Percentiles rank a stretch among this genome's conserved stretches.
These are phyloP conservation scores for Tetrao urogallus DNA, from an alignment of 2,113 vertebrate genomes.

Conservation along the genomic window DNA sequence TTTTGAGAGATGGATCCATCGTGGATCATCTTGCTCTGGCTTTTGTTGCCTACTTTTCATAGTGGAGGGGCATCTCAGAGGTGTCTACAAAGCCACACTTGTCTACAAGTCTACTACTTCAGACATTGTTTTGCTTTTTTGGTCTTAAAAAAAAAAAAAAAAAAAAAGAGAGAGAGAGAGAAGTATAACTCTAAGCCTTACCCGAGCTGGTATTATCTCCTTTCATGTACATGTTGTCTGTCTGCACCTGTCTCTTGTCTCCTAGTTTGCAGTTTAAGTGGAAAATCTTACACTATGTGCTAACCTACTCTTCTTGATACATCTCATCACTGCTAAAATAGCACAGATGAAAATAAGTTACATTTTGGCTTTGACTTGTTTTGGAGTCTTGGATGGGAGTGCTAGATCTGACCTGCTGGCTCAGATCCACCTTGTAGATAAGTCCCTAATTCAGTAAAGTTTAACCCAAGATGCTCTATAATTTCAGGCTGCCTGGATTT, in stretches of 20 bases:
- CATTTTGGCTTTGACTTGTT: slow-evolving; percentile 39
- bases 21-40: background rate
- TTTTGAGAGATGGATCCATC: background rate
- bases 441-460: background rate
- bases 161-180: too few relatives aligned
- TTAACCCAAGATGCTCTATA: slow-evolving; percentile 4
- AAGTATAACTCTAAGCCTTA: background rate
- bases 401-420: slow-evolving; percentile 52
- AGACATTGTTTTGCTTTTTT: background rate
- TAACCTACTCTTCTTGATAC: background rate
- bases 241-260: slow-evolving; percentile 62
- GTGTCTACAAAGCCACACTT: background rate
- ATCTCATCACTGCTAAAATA: slow-evolving; percentile 65
- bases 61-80: background rate
- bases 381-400: slow-evolving; percentile 36
- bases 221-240: slow-evolving; percentile 22
- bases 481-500: background rate
- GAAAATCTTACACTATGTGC: slow-evolving; percentile 51
- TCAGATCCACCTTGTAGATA: slow-evolving; percentile 16
- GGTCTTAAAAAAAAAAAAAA: background rate
- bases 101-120: background rate
- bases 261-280: slow-evolving; percentile 6
- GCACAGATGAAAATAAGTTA: slow-evolving; percentile 60
- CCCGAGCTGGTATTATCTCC: slow-evolving; percentile 11
- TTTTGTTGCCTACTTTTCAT: background rate